Conservation (phyloP, 2,888 invertebrate species). For the Ormyrus thymus region DNA sequence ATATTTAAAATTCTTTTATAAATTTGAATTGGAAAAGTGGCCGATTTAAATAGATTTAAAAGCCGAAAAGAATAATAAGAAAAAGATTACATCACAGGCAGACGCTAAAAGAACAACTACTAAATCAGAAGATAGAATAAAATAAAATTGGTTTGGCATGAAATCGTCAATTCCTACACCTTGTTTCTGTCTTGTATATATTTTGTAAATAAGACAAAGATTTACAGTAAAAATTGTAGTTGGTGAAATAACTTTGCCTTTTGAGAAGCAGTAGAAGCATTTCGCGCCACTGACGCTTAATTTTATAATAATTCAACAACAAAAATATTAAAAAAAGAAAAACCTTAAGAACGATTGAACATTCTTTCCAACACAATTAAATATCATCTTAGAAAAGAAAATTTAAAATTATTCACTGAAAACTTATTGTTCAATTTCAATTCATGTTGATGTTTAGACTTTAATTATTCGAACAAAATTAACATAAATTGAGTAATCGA, state of each 20-base stretch:
- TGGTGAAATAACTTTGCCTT: slow-evolving; percentile 50
- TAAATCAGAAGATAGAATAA: slow-evolving; percentile 28
- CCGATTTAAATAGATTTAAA: background rate
- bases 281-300: slow-evolving; percentile 44
- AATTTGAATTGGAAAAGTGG: slow-evolving; percentile 16
- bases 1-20: slow-evolving; percentile 32
- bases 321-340: slow-evolving; percentile 17
- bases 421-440: slow-evolving; percentile 12
- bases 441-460: slow-evolving; percentile 13
- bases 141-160: slow-evolving; percentile 40
- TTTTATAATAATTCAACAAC: slow-evolving; percentile 37
- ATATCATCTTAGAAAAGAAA: too few species aligned
- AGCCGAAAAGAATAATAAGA: slow-evolving; percentile 12
- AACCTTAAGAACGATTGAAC: background rate
- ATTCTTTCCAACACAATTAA: background rate
- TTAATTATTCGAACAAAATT: background rate
- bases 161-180: slow-evolving; percentile 51
- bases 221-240: slow-evolving; percentile 55
- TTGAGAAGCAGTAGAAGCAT: slow-evolving; percentile 34
- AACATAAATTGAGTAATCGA: background rate
- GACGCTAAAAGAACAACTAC: slow-evolving; percentile 4
- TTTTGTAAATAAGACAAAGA: slow-evolving; percentile 66
- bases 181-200: slow-evolving; percentile 65
- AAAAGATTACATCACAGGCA: slow-evolving; percentile 49
- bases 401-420: slow-evolving; percentile 10